A percentile compares a stretch with the other conserved stretches of the same genome.
Evolutionary conservation across 2,797 vertebrate species (phyloP).

Genomic region (Hylomyscus alleni): DNA sequence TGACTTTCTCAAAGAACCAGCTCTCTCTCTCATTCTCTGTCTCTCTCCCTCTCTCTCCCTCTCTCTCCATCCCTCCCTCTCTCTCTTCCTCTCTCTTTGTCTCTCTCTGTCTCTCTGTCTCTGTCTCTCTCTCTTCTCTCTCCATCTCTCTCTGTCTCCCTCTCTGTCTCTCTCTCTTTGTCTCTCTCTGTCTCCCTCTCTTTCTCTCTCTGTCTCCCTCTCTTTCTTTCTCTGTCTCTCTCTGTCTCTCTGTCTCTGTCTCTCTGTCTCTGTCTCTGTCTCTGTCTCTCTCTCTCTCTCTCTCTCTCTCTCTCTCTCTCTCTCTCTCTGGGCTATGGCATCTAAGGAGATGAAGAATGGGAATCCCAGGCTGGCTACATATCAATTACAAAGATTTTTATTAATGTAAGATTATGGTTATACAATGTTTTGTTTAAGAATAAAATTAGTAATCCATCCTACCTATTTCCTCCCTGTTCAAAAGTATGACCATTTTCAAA

Average conservation of each 20-base stretch:
- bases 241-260: not conserved
- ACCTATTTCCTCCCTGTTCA: not conserved
- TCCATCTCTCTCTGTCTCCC: too few relatives aligned
- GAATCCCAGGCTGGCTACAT: not conserved
- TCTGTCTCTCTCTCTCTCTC: not conserved
- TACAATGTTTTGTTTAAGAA: not conserved
- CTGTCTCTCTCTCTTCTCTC: too few relatives aligned
- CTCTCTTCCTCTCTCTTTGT: too few relatives aligned
- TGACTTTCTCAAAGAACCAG: too few relatives aligned
- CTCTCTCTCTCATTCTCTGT: too few relatives aligned
- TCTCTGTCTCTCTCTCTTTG: not conserved
- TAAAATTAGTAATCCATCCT: not conserved
- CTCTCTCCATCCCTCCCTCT: too few relatives aligned
- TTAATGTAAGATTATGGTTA: not conserved
- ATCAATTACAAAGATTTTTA: not conserved
- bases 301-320: not conserved
- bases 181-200: not conserved
- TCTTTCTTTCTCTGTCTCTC: not conserved
- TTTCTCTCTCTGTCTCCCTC: not conserved
- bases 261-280: too few relatives aligned
- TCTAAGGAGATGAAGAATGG: not conserved
- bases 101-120: not conserved
- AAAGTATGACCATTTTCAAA: not conserved
- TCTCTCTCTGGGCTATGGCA: rapidly evolving
- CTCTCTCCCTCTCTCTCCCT: too few relatives aligned